These are phyloP conservation scores for Liodrosophila aerea DNA, from an alignment of 2,888 invertebrate genomes.

Conservation along the genomic window DNA sequence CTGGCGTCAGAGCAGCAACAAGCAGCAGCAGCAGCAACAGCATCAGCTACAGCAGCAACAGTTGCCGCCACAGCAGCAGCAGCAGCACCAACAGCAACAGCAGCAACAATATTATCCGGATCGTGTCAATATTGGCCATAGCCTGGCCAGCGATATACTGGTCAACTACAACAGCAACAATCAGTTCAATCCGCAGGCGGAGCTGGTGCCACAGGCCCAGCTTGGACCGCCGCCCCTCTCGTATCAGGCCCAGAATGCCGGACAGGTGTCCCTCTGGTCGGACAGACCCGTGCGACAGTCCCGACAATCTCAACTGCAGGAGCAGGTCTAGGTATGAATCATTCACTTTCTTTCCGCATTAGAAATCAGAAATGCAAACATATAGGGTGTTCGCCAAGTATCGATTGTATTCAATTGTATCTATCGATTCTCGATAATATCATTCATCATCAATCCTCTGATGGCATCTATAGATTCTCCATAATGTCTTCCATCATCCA, in stretches of 20 bases:
- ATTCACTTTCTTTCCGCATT: no score
- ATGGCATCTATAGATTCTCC: no score
- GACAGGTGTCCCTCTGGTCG: conserved; percentile 55
- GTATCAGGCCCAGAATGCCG: conserved; percentile 64
- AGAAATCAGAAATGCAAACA: no score
- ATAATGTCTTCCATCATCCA: no score
- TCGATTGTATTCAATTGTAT: no score
- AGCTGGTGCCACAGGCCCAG: conserved; percentile 71
- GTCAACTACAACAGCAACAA: conserved; percentile 86
- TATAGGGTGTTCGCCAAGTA: no score
- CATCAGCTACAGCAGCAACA: conserved; percentile 84
- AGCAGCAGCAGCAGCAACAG: conserved; percentile 36
- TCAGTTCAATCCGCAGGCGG: conserved; percentile 83
- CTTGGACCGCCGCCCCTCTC: conserved; percentile 64
- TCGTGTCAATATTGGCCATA: conserved; percentile 77
- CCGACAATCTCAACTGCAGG: conserved; percentile 40
- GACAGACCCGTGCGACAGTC: conserved; percentile 64
- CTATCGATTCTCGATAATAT: no score
- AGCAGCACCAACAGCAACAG: conserved; percentile 81
- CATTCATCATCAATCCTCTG: no score
- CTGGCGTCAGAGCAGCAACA: conserved; percentile 54
- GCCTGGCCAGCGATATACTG: conserved; percentile 82
- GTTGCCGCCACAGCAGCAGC: conserved; percentile 48
- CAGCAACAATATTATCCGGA: conserved; percentile 84
- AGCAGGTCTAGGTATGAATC: conserved; percentile 80